Conservation (phyloP, 2,797 vertebrate species). For the Pristis pectinata region DNA sequence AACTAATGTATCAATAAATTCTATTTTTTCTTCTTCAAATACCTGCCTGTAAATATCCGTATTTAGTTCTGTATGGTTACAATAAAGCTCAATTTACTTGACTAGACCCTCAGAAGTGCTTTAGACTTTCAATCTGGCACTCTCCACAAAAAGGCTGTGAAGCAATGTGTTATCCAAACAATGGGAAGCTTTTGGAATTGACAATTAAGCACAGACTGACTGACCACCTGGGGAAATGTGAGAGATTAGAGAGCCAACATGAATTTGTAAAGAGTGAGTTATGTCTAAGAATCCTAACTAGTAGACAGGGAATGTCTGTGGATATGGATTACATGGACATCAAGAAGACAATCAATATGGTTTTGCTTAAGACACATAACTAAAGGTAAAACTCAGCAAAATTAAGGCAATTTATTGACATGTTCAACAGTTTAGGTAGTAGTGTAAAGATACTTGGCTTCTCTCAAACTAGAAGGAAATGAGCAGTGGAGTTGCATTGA, state of each 20-base stretch:
- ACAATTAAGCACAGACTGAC: background rate
- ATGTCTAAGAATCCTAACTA: background rate
- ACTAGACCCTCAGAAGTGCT: too few relatives aligned
- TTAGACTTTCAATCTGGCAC: too few relatives aligned
- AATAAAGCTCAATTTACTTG: too few relatives aligned
- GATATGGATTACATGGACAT: too few relatives aligned
- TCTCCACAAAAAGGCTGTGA: too few relatives aligned
- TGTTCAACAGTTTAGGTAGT: background rate
- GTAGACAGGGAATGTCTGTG: too few relatives aligned
- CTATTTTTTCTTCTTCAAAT: too few relatives aligned
- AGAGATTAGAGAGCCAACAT: background rate
- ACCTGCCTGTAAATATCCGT: too few relatives aligned
- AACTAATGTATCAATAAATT: too few relatives aligned
- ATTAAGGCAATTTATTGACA: background rate
- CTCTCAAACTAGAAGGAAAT: background rate
- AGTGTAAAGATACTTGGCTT: background rate
- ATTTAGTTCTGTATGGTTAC: too few relatives aligned
- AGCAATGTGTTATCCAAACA: too few relatives aligned
- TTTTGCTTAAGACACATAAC: background rate
- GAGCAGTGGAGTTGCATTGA: background rate
- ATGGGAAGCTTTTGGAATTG: background rate
- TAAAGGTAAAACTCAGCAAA: background rate
- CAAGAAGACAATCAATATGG: too few relatives aligned
- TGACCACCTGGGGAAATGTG: background rate
- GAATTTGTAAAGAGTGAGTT: background rate